A percentile compares a stretch with the other conserved stretches of the same genome.
Evolutionary conservation across 2,113 vertebrate species (phyloP).

Genomic region (Thunnus maccoyii): DNA sequence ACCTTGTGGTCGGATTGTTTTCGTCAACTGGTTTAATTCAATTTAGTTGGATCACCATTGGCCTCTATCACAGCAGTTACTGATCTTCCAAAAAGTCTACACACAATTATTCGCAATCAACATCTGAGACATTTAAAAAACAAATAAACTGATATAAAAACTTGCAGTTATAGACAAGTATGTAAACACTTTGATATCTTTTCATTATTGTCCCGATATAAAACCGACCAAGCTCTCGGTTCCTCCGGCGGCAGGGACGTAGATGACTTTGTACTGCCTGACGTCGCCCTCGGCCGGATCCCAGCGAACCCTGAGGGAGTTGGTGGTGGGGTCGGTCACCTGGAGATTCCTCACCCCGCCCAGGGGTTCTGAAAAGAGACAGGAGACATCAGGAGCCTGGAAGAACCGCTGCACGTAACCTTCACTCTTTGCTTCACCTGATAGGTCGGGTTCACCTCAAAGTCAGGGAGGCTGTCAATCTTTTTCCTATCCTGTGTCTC

Average conservation of each 20-base stretch:
- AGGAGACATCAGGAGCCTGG: background rate
- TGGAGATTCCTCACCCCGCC: slow-evolving; percentile 91
- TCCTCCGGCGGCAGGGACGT: slow-evolving; percentile 86
- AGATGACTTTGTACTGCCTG: slow-evolving; percentile 92
- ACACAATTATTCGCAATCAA: too few relatives aligned
- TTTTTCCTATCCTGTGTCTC: background rate
- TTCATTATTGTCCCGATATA: too few relatives aligned
- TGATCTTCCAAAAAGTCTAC: too few relatives aligned
- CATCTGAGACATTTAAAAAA: too few relatives aligned
- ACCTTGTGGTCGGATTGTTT: too few relatives aligned
- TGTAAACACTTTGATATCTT: too few relatives aligned
- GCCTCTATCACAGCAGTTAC: too few relatives aligned
- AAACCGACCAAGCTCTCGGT: slow-evolving; percentile 87
- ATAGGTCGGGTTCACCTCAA: background rate
- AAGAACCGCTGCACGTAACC: background rate
- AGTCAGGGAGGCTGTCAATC: background rate
- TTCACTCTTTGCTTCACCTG: background rate
- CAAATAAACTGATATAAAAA: too few relatives aligned
- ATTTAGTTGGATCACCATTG: too few relatives aligned
- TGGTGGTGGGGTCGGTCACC: slow-evolving; percentile 93
- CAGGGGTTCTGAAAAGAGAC: slow-evolving; percentile 86
- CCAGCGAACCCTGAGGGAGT: slow-evolving; percentile 91
- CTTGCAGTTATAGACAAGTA: too few relatives aligned
- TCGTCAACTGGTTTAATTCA: too few relatives aligned
- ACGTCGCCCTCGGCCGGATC: slow-evolving; percentile 94